Conservation (phyloP, 2,797 vertebrate genomes). For the Clarias fuscus region DNA sequence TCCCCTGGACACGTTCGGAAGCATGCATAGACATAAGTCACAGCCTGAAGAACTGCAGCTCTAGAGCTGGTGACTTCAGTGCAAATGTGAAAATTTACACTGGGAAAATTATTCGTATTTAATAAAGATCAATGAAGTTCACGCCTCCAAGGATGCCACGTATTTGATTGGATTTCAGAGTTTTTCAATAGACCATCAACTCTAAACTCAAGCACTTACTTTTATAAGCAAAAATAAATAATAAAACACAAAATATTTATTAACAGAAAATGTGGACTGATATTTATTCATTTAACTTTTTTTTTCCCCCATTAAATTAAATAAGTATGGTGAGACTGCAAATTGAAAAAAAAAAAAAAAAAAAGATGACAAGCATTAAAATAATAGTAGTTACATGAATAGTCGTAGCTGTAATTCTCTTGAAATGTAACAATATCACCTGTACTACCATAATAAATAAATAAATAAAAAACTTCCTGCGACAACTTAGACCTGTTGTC, state of each 20-base stretch:
- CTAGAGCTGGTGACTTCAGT: not conserved
- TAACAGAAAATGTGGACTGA: not conserved
- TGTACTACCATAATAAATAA: too few species aligned
- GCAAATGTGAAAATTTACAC: not conserved
- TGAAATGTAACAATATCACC: not conserved
- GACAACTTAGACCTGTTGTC: too few species aligned
- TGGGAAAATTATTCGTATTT: not conserved
- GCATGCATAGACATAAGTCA: conserved; percentile 1
- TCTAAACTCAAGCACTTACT: not conserved
- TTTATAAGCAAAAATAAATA: not conserved
- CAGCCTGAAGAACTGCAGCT: not conserved
- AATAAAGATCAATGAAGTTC: not conserved
- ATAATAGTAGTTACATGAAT: not conserved
- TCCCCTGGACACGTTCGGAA: conserved; percentile 65
- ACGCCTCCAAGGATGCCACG: not conserved
- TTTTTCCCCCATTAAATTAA: not conserved
- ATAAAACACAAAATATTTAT: not conserved
- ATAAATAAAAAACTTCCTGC: too few species aligned
- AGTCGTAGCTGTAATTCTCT: not conserved
- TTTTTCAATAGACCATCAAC: not conserved
- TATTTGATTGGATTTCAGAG: not conserved
- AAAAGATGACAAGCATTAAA: not conserved
- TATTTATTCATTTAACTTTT: not conserved
- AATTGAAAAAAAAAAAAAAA: not conserved
- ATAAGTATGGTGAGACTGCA: not conserved